Evolutionary conservation across 2,797 vertebrate species (phyloP).

Genomic region (Calcarius lapponicus): DNA sequence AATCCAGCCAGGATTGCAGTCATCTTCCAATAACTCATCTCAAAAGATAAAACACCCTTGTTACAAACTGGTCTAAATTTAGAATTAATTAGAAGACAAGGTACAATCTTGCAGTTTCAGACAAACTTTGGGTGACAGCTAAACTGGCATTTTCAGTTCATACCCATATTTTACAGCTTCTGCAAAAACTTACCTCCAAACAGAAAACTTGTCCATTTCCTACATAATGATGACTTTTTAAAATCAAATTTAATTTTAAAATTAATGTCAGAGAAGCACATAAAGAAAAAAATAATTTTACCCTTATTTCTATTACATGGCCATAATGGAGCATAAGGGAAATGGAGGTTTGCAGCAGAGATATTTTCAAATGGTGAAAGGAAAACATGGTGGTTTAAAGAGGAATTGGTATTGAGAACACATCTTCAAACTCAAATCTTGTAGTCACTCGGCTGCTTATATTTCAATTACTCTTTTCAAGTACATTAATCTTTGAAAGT

Average conservation of each 20-base stretch:
- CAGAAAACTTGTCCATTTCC: not conserved
- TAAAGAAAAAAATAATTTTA: not conserved
- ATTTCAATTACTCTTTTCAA: not conserved
- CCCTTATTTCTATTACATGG: not conserved
- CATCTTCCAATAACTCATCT: slow-evolving; percentile 33
- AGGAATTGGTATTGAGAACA: not conserved
- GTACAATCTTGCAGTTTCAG: slow-evolving; percentile 8
- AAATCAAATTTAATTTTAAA: not conserved
- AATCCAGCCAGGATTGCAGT: slow-evolving; percentile 44
- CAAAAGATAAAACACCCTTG: slow-evolving; percentile 30
- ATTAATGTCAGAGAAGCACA: not conserved
- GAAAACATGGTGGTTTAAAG: not conserved
- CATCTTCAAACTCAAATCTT: not conserved
- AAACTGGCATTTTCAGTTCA: slow-evolving; percentile 29
- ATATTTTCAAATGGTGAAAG: not conserved
- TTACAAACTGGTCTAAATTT: slow-evolving; percentile 37
- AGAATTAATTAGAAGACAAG: slow-evolving; percentile 34
- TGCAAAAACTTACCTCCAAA: not conserved
- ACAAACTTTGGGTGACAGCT: slow-evolving; percentile 13
- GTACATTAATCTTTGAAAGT: not conserved
- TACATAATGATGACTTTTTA: not conserved
- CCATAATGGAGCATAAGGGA: not conserved
- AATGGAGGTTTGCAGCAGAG: not conserved
- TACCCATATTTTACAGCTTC: not conserved
- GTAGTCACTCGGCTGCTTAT: not conserved